Percentiles rank a stretch among this genome's conserved stretches.
Evolutionary conservation across 1,140 invertebrate genomes (phyloP).

Genomic region (Stegodyphus dumicola): DNA sequence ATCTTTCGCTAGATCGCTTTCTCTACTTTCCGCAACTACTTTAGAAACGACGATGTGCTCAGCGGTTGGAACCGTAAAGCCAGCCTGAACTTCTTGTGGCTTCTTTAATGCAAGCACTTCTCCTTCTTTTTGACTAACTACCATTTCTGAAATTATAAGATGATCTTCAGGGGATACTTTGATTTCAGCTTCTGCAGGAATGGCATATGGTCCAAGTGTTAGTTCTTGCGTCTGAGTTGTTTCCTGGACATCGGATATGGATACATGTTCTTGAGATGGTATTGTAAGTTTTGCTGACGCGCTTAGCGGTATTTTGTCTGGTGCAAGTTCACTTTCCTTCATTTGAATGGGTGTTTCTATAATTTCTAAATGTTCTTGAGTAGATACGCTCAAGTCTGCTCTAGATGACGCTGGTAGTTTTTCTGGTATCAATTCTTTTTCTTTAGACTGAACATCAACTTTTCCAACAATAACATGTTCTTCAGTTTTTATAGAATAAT

Average conservation of each 20-base stretch:
- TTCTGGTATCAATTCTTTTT: slow-evolving; percentile 58
- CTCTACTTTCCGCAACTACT: slow-evolving; percentile 44
- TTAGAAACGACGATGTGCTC: slow-evolving; percentile 60
- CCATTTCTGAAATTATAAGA: slow-evolving; percentile 57
- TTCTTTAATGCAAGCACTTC: slow-evolving; percentile 22
- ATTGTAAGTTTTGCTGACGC: slow-evolving; percentile 45
- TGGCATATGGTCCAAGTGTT: neutral
- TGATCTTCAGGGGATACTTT: slow-evolving; percentile 54
- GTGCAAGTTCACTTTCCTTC: slow-evolving; percentile 56
- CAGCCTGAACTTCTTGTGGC: slow-evolving; percentile 58
- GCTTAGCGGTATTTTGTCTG: slow-evolving; percentile 25
- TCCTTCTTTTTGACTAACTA: slow-evolving; percentile 57
- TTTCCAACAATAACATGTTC: slow-evolving; percentile 61
- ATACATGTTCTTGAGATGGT: slow-evolving; percentile 48
- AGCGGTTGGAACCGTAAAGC: slow-evolving; percentile 49
- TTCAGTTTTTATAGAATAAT: slow-evolving; percentile 53
- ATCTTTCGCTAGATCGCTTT: slow-evolving; percentile 54
- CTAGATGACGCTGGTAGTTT: slow-evolving; percentile 41
- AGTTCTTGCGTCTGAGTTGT: slow-evolving; percentile 30
- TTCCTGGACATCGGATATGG: slow-evolving; percentile 51
- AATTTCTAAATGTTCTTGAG: slow-evolving; percentile 46
- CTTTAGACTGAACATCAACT: slow-evolving; percentile 60
- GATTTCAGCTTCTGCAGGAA: slow-evolving; percentile 34
- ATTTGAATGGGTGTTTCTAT: slow-evolving; percentile 17
- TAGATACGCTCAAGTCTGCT: slow-evolving; percentile 51